These are phyloP conservation scores for Gnatocerus cornutus DNA, from an alignment of 2,888 invertebrate species.

Conservation along the genomic window DNA sequence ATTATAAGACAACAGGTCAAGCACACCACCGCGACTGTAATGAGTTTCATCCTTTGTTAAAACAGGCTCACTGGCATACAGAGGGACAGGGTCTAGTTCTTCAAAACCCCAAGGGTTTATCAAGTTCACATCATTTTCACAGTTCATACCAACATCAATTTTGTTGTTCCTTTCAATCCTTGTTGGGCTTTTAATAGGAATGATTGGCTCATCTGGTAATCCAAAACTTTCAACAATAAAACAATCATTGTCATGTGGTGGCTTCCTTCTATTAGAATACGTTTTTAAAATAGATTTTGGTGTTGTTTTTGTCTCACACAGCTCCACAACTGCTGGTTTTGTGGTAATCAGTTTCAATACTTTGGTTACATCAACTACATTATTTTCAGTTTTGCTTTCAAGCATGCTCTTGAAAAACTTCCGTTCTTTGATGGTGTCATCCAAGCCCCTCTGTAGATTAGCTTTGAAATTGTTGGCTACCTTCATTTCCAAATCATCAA, in stretches of 20 bases:
- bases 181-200: constrained; percentile 49
- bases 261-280: constrained; percentile 62
- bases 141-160: constrained; percentile 8
- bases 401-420: constrained; percentile 51
- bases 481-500: constrained; percentile 43
- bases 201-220: constrained; percentile 63
- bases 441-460: constrained; percentile 30
- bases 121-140: constrained; percentile 23
- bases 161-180: constrained; percentile 16
- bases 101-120: constrained; percentile 16
- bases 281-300: constrained; percentile 58
- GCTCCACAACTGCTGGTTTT: constrained; percentile 48
- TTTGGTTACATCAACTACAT: constrained; percentile 59
- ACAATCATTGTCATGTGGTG: constrained; percentile 23
- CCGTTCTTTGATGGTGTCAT: constrained; percentile 46
- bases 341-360: constrained; percentile 63
- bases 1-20: constrained; percentile 8
- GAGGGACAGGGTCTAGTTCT: neutral
- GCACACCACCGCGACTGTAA: neutral
- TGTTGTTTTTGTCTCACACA: constrained; percentile 50
- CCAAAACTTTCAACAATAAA: constrained; percentile 62
- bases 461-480: constrained; percentile 43
- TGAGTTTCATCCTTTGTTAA: neutral
- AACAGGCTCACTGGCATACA: constrained; percentile 7
- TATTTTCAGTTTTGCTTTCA: constrained; percentile 47